phyloP scores from a whole-genome alignment of 53 echinoderm and acorn worm species.

The Actinopyga echinites region DNA sequence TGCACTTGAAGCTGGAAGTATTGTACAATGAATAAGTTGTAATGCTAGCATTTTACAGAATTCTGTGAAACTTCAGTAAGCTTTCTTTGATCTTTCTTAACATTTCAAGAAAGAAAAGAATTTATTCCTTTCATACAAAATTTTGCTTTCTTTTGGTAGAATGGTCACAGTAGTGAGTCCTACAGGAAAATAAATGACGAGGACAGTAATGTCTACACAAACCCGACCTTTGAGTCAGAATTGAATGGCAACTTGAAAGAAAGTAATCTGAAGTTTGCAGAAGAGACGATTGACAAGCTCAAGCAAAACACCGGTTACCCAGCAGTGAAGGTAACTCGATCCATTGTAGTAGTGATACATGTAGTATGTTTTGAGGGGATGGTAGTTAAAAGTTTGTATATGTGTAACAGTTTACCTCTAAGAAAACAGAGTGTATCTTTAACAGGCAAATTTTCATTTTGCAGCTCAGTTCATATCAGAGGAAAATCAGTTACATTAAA shows the following conservation, averaged over 20 bases:
- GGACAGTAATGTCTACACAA: background rate
- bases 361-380: too few species aligned
- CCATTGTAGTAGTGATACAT: background rate
- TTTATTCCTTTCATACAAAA: too few species aligned
- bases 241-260: background rate
- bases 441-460: too few species aligned
- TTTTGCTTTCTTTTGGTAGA: background rate
- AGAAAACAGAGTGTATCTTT: too few species aligned
- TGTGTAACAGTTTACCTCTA: too few species aligned
- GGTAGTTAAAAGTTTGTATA: background rate
- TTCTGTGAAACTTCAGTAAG: too few species aligned
- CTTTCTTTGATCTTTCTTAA: too few species aligned
- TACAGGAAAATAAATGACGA: background rate
- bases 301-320: slow-evolving; percentile 4
- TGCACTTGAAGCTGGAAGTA: too few species aligned
- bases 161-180: background rate
- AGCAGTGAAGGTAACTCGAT: background rate
- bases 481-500: background rate
- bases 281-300: slow-evolving; percentile 11
- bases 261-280: slow-evolving; percentile 22
- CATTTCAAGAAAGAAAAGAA: too few species aligned
- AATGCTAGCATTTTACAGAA: too few species aligned
- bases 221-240: background rate
- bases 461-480: too few species aligned
- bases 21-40: too few species aligned